phyloP scores from a whole-genome alignment of 2,888 invertebrate species.

The Elysia crispata region DNA sequence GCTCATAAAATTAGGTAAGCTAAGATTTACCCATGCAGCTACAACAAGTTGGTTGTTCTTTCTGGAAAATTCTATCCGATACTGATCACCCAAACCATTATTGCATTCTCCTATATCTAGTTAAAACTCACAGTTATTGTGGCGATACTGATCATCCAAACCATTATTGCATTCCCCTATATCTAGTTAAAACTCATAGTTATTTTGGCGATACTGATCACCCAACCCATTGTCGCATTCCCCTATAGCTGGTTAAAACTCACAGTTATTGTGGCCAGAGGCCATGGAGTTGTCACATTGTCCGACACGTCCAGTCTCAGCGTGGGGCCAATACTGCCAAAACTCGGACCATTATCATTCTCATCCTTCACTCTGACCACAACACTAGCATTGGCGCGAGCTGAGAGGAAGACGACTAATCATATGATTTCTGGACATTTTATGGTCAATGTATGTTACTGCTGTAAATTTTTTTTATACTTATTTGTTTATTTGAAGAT shows the following conservation, averaged over 20 bases:
- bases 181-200: too few relatives aligned
- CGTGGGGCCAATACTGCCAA: constrained; percentile 38
- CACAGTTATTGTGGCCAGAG: constrained; percentile 38
- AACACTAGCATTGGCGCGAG: constrained; percentile 49
- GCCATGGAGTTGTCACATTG: constrained; percentile 34
- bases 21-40: too few relatives aligned
- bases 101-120: too few relatives aligned
- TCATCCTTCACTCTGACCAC: constrained; percentile 63
- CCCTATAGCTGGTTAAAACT: background rate
- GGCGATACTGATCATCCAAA: constrained; percentile 37
- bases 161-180: constrained; percentile 33
- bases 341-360: constrained; percentile 62
- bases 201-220: constrained; percentile 41
- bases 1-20: too few relatives aligned
- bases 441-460: too few relatives aligned
- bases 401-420: too few relatives aligned
- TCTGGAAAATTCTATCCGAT: too few relatives aligned
- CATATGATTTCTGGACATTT: too few relatives aligned
- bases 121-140: constrained; percentile 20
- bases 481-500: too few relatives aligned
- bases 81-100: too few relatives aligned
- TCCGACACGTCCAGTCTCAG: constrained; percentile 41
- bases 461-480: too few relatives aligned
- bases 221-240: constrained; percentile 32
- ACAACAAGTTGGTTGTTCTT: too few relatives aligned